Percentiles rank a stretch among this genome's conserved stretches.
These are phyloP conservation scores for Bombus picipes DNA, from an alignment of 1,140 invertebrate genomes.

Conservation along the genomic window DNA sequence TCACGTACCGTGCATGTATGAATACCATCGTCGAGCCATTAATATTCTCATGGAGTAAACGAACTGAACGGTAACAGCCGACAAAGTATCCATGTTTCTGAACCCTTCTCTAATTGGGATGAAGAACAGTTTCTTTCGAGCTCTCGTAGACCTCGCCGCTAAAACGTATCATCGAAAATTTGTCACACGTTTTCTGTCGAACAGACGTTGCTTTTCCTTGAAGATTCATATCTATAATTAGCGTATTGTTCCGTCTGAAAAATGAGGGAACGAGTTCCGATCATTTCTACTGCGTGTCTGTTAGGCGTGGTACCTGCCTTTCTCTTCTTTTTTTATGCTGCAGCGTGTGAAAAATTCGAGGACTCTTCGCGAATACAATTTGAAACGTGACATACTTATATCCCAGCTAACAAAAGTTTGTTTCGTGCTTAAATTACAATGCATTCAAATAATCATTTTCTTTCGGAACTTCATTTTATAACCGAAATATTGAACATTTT, in stretches of 20 bases:
- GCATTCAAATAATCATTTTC: not conserved
- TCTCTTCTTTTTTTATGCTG: not conserved
- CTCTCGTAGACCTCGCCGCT: not conserved
- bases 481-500: not conserved
- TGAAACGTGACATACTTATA: not conserved
- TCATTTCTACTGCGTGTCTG: not conserved
- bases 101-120: constrained; percentile 24
- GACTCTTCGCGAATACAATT: not conserved
- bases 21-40: constrained; percentile 10
- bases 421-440: not conserved
- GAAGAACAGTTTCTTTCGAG: constrained; percentile 12
- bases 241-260: not conserved
- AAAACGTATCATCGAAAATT: constrained; percentile 3
- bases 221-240: not conserved
- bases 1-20: not conserved
- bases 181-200: constrained; percentile 2
- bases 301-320: not conserved
- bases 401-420: not conserved
- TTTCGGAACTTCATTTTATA: not conserved
- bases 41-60: constrained; percentile 34
- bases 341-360: not conserved
- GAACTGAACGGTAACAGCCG: no score
- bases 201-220: not conserved
- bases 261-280: not conserved
- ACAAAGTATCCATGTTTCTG: constrained; percentile 12